These are phyloP conservation scores for Tupaia chinensis DNA, from an alignment of 2,113 vertebrate species.

Conservation along the genomic window DNA sequence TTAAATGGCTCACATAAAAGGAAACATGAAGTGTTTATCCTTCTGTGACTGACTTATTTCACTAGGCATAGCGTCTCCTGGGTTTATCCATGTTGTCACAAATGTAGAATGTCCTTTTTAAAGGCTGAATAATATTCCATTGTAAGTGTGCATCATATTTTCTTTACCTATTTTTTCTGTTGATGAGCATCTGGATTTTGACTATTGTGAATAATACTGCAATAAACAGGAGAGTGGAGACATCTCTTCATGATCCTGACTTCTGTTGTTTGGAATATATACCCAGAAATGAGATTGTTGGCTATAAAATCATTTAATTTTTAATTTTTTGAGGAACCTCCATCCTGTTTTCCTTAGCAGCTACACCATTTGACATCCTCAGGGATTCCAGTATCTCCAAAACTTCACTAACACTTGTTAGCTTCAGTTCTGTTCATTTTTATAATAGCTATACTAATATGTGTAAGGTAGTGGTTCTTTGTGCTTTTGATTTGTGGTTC, in stretches of 20 bases:
- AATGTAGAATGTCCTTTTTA: not conserved
- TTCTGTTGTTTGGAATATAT: not conserved
- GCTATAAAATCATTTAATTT: not conserved
- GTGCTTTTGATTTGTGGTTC: not conserved
- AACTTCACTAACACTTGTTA: not conserved
- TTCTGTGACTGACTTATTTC: not conserved
- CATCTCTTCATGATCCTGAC: not conserved
- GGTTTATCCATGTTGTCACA: not conserved
- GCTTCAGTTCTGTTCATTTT: not conserved
- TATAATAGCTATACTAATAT: not conserved
- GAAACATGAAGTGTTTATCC: not conserved
- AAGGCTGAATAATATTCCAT: not conserved
- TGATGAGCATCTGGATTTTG: not conserved
- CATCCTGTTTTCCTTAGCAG: not conserved
- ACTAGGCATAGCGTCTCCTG: not conserved
- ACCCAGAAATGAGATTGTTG: not conserved
- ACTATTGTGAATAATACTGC: not conserved
- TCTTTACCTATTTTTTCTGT: not conserved
- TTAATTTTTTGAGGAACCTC: not conserved
- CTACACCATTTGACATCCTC: not conserved
- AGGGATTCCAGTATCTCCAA: not conserved
- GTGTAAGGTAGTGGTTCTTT: not conserved
- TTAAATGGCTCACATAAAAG: not conserved
- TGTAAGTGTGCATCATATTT: not conserved
- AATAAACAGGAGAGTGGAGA: not conserved